Evolutionary conservation across 2,888 invertebrate species (phyloP).

Genomic region (Luffia ferchaultella): DNA sequence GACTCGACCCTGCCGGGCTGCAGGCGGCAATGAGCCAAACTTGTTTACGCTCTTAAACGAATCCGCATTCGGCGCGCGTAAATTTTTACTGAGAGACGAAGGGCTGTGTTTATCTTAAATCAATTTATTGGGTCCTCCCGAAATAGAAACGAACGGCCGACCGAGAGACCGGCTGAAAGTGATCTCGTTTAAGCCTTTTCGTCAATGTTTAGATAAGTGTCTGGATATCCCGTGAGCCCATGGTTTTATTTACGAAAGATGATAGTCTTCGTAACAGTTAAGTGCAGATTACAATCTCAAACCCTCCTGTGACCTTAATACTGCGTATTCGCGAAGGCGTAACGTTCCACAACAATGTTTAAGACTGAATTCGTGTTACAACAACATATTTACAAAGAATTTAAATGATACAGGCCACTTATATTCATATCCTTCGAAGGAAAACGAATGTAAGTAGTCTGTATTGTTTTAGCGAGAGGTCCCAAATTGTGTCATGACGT

Average conservation of each 20-base stretch:
- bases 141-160: constrained; percentile 21
- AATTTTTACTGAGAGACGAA: neutral
- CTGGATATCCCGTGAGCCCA: constrained; percentile 13
- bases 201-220: constrained; percentile 37
- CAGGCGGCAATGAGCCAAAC: neutral
- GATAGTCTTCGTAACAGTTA: constrained; percentile 7
- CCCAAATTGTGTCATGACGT: too few relatives aligned
- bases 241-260: constrained; percentile 8
- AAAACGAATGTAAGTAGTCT: too few relatives aligned
- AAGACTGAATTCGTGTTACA: neutral
- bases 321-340: neutral
- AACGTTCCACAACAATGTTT: too few relatives aligned
- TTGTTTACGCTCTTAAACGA: neutral
- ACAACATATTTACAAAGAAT: too few relatives aligned
- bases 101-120: constrained; percentile 26
- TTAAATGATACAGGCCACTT: too few relatives aligned
- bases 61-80: neutral
- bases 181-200: constrained; percentile 32
- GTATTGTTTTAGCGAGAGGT: too few relatives aligned
- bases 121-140: constrained; percentile 16
- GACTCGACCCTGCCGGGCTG: neutral
- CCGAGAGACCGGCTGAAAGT: constrained; percentile 25
- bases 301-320: neutral
- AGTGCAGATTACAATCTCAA: constrained; percentile 1
- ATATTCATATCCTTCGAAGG: too few relatives aligned